Percentiles rank a stretch among this genome's conserved stretches.
Evolutionary conservation across 37 sponge, comb jelly and placozoan species (phyloP).

Genomic region (Beroe forskalii): DNA sequence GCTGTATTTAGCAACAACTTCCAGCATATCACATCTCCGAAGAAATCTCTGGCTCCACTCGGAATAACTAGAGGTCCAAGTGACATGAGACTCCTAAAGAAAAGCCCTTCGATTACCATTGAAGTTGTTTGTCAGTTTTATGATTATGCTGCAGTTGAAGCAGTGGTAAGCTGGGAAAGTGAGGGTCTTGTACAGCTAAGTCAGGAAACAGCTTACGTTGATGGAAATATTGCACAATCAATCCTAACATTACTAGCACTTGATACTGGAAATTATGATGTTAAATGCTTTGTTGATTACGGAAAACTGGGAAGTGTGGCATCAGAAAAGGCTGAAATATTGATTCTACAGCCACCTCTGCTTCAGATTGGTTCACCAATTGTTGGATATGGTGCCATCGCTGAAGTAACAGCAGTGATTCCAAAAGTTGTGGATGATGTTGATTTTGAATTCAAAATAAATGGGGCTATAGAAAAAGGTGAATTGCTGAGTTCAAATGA

Average conservation of each 20-base stretch:
- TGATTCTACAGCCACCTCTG: neutral
- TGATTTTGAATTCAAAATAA: neutral
- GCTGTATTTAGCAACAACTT: neutral
- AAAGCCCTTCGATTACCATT: neutral
- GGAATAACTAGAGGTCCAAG: neutral
- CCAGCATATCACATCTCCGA: neutral
- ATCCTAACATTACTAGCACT: neutral
- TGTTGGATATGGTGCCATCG: constrained; percentile 35
- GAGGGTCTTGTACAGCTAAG: neutral
- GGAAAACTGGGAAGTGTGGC: neutral
- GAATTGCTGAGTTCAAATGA: neutral
- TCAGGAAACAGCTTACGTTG: neutral
- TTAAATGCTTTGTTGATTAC: neutral
- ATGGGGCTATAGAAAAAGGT: neutral
- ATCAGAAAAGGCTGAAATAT: neutral
- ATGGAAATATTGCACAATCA: neutral
- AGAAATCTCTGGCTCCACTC: constrained; percentile 10
- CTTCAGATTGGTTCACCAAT: neutral
- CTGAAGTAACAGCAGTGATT: neutral
- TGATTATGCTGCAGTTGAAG: constrained; percentile 13
- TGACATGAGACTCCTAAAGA: neutral
- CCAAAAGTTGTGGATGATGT: neutral
- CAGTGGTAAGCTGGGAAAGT: neutral
- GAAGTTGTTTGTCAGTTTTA: neutral
- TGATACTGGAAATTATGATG: neutral